Evolutionary conservation across 1,140 invertebrate species (phyloP).

Genomic region (Ladona fulva): DNA sequence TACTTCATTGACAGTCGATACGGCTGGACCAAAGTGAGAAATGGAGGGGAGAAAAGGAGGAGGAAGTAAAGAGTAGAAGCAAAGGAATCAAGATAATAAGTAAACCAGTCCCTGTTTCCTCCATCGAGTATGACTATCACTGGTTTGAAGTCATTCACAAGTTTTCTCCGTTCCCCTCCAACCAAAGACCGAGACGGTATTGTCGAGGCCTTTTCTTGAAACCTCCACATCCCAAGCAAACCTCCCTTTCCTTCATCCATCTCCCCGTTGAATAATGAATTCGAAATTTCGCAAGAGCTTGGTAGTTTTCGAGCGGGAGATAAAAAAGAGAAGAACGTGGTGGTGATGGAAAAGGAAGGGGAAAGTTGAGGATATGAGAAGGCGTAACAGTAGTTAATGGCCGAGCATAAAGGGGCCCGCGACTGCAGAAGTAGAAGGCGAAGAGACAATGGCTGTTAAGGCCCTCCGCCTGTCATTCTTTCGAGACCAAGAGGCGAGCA

Average conservation of each 20-base stretch:
- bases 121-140: not conserved
- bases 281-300: not conserved
- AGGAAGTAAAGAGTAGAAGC: not conserved
- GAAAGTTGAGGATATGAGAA: not conserved
- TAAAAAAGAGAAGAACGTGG: not conserved
- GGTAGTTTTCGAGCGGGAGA: not conserved
- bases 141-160: not conserved
- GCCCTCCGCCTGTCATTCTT: not conserved
- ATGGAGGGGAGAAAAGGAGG: not conserved
- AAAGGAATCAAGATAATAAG: not conserved
- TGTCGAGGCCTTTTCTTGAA: not conserved
- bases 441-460: not conserved
- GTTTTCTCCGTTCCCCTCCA: not conserved
- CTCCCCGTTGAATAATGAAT: not conserved
- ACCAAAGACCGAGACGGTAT: not conserved
- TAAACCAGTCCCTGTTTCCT: not conserved
- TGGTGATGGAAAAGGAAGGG: not conserved
- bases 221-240: not conserved
- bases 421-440: not conserved
- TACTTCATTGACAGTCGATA: too few species aligned
- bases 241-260: not conserved
- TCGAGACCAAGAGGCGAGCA: not conserved
- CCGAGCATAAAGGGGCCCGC: not conserved
- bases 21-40: too few species aligned
- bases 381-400: slow-evolving; percentile 4